Evolutionary conservation across 2,888 invertebrate genomes (phyloP).

Genomic region (Eumacrocentrus americanus): DNA sequence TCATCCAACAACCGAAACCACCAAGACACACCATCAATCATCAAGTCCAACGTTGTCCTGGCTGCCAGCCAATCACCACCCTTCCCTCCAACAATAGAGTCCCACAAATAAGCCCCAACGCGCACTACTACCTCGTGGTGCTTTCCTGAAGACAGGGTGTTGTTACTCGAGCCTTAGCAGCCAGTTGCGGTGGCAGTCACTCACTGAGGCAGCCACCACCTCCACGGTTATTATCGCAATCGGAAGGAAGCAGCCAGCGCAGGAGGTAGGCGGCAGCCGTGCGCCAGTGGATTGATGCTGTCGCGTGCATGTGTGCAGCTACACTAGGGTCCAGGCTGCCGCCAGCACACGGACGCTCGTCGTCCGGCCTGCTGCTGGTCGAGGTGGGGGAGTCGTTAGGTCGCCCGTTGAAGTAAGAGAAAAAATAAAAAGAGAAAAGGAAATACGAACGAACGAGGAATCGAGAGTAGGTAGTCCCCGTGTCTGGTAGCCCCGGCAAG

Average conservation of each 20-base stretch:
- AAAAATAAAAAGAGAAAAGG: constrained; percentile 33
- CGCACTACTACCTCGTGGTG: constrained; percentile 13
- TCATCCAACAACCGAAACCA: not conserved
- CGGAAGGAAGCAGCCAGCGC: constrained; percentile 37
- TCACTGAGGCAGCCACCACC: constrained; percentile 40
- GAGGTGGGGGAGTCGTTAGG: constrained; percentile 55
- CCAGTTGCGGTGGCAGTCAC: constrained; percentile 39
- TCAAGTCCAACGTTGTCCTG: constrained; percentile 19
- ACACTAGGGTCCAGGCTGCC: constrained; percentile 56
- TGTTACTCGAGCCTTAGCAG: constrained; percentile 12
- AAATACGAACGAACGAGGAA: constrained; percentile 25
- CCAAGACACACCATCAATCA: constrained; percentile 23
- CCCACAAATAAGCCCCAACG: not conserved
- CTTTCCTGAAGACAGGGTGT: not conserved
- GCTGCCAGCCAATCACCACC: constrained; percentile 35
- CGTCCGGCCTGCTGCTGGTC: constrained; percentile 43
- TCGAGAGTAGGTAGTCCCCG: constrained; percentile 40
- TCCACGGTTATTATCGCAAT: constrained; percentile 44
- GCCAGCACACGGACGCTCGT: constrained; percentile 51
- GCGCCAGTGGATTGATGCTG: constrained; percentile 53
- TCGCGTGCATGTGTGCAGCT: constrained; percentile 61
- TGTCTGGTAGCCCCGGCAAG: constrained; percentile 46
- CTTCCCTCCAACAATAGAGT: constrained; percentile 6
- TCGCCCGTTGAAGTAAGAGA: constrained; percentile 30
- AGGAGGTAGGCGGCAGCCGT: constrained; percentile 30